A percentile compares a stretch with the other conserved stretches of the same genome.
phyloP scores from a whole-genome alignment of 2,113 vertebrate genomes.

The Gymnocephalus cernua region DNA sequence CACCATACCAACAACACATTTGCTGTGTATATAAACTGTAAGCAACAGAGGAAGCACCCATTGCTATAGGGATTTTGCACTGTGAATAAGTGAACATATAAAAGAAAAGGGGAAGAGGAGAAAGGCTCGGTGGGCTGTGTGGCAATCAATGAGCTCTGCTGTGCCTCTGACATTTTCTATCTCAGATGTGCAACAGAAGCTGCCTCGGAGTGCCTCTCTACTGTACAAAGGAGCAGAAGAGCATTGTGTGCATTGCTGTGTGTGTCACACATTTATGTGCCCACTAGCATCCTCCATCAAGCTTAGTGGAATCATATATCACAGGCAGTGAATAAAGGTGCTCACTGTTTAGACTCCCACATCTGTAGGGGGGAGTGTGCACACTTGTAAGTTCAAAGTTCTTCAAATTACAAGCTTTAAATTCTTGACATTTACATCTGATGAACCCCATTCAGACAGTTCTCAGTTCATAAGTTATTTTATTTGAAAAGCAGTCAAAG shows the following conservation, averaged over 20 bases:
- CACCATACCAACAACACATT: conserved; percentile 25
- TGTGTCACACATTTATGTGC: conserved; percentile 23
- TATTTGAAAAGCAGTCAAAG: conserved; percentile 10
- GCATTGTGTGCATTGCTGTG: conserved; percentile 22
- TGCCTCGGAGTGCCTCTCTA: conserved; percentile 13
- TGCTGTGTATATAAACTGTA: conserved; percentile 2
- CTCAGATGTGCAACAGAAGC: conserved; percentile 45
- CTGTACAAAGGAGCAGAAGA: conserved; percentile 25
- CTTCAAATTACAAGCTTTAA: conserved; percentile 47
- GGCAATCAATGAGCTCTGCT: conserved; percentile 61
- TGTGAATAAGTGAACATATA: background rate
- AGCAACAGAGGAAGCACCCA: conserved; percentile 9
- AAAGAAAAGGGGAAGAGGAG: conserved; percentile 2
- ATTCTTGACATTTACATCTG: conserved; percentile 52
- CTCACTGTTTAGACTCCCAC: conserved; percentile 45
- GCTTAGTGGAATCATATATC: conserved; percentile 17
- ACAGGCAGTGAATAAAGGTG: conserved; percentile 34
- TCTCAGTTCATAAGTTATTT: conserved; percentile 39
- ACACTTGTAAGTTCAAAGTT: conserved; percentile 61
- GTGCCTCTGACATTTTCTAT: conserved; percentile 64
- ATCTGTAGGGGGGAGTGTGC: conserved; percentile 22
- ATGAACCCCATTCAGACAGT: conserved; percentile 2
- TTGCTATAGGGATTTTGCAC: background rate
- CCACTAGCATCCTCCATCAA: conserved; percentile 30
- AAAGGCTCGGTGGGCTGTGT: conserved; percentile 19